Conservation (phyloP, 2,113 vertebrate species). For the Isichthys henryi region DNA sequence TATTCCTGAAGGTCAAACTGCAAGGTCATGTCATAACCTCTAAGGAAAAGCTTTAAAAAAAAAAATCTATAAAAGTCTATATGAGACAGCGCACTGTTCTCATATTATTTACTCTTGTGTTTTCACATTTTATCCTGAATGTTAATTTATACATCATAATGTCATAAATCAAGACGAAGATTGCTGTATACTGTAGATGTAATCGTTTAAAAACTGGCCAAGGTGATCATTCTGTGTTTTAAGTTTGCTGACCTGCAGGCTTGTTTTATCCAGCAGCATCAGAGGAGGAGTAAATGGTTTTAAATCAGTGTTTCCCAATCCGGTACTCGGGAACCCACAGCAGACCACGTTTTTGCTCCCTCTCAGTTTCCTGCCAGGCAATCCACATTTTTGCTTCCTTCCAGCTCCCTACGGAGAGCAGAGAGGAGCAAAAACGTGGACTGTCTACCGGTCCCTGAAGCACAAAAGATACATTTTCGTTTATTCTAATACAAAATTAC, state of each 20-base stretch:
- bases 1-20: not conserved
- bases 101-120: not conserved
- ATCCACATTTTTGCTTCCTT: not conserved
- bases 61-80: too few species aligned
- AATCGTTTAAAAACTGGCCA: not conserved
- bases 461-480: conserved; percentile 22
- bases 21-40: not conserved
- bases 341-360: too few species aligned
- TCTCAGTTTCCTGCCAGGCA: too few species aligned
- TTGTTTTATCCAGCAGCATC: not conserved
- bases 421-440: not conserved
- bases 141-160: not conserved
- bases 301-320: not conserved
- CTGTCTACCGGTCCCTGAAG: not conserved
- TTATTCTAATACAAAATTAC: conserved; percentile 33
- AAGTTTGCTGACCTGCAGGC: not conserved
- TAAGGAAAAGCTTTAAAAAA: not conserved
- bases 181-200: not conserved
- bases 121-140: not conserved
- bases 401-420: not conserved
- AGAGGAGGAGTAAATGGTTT: not conserved
- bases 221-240: not conserved
- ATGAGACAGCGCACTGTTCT: not conserved
- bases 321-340: not conserved
- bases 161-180: not conserved